phyloP scores from a whole-genome alignment of 2,888 invertebrate genomes.

The Mythimna impura region DNA sequence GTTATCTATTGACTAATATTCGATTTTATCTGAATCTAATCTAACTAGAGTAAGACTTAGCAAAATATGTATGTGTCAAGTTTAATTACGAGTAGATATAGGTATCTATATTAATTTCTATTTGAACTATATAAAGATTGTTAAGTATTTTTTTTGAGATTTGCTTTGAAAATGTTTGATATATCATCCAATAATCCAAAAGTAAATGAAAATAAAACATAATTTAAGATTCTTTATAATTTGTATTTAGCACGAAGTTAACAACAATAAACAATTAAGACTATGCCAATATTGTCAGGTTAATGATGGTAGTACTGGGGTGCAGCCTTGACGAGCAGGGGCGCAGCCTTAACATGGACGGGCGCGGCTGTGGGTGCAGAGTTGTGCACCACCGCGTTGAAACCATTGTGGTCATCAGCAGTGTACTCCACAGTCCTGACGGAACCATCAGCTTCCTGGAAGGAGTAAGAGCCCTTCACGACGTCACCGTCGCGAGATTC shows the following conservation, averaged over 20 bases:
- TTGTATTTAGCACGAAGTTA: constrained; percentile 73
- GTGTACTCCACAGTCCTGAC: constrained; percentile 86
- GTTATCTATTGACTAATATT: too few relatives aligned
- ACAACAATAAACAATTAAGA: constrained; percentile 54
- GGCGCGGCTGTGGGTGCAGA: constrained; percentile 77
- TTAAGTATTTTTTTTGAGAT: too few relatives aligned
- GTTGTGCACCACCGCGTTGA: constrained; percentile 83
- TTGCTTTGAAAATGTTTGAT: background rate
- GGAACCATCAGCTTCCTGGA: constrained; percentile 87
- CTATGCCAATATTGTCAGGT: constrained; percentile 35
- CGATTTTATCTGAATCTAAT: too few relatives aligned
- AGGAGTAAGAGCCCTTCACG: constrained; percentile 86
- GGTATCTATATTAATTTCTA: too few relatives aligned
- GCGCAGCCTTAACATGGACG: constrained; percentile 72
- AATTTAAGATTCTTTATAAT: constrained; percentile 43
- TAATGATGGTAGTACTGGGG: constrained; percentile 79
- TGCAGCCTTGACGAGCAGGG: constrained; percentile 61
- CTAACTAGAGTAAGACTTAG: background rate
- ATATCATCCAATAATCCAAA: background rate
- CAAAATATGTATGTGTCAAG: background rate
- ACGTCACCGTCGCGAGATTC: constrained; percentile 87
- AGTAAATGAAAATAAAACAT: constrained; percentile 6
- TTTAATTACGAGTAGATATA: background rate
- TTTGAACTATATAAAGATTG: too few relatives aligned
- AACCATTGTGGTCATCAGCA: constrained; percentile 86